Percentiles rank a stretch among this genome's conserved stretches.
Conservation (phyloP, 2,797 vertebrate genomes). For the Danio choprae region DNA sequence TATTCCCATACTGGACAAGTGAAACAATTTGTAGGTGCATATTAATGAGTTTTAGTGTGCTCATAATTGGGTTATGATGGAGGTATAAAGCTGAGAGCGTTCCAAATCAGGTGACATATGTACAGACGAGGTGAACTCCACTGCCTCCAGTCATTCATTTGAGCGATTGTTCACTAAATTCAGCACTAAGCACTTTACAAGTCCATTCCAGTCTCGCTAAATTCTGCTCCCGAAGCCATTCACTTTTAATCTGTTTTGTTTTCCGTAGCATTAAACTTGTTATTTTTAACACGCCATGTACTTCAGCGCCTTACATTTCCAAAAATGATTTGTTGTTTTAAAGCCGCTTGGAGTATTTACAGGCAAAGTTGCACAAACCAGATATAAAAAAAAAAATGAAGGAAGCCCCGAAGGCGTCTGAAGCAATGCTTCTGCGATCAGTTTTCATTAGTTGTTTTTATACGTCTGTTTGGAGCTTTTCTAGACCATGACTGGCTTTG, state of each 20-base stretch:
- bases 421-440: neutral
- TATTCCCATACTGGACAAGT: too few species aligned
- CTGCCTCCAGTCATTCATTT: conserved; percentile 37
- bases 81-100: neutral
- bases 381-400: neutral
- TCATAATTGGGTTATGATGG: conserved; percentile 2
- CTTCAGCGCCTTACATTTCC: conserved; percentile 11
- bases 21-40: neutral
- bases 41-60: neutral
- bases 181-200: conserved; percentile 41
- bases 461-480: conserved; percentile 43
- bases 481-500: conserved; percentile 57
- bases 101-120: conserved; percentile 1
- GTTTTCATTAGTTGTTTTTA: conserved; percentile 39
- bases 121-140: conserved; percentile 14
- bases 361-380: neutral
- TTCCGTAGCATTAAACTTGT: conserved; percentile 37
- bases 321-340: conserved; percentile 42
- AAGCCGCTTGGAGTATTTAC: conserved; percentile 12
- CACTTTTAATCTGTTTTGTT: conserved; percentile 26
- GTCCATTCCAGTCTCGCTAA: conserved; percentile 37
- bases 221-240: conserved; percentile 23
- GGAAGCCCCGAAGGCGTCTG: conserved; percentile 1
- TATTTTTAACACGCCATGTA: conserved; percentile 43
- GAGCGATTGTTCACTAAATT: conserved; percentile 36